Evolutionary conservation across 1,140 invertebrate species (phyloP), one percentile per base, ranked within the genome.

Genomic region (Hylyphantes graminicola): DNA sequence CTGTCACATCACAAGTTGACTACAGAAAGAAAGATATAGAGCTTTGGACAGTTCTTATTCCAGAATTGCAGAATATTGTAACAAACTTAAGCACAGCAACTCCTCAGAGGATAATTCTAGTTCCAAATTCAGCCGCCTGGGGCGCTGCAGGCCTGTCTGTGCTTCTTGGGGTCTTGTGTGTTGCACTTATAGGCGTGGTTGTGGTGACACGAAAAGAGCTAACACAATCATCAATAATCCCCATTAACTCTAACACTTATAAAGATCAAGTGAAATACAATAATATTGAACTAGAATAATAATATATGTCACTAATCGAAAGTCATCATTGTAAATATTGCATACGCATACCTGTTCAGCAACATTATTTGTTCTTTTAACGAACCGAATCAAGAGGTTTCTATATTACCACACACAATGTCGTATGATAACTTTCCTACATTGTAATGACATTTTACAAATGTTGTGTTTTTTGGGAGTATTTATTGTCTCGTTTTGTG

Each of bases 21-120:
- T 80, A 80, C 65, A 70, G 67, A 61, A 48, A 51, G 15, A 53
- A 70, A 48, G 77, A 53, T n/a, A 80, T 80, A 55, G 77, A 80
- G 19, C 59, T 80, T 59, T 80, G 77, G 77, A 80, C 53, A 7
- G 15, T 80, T 0, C 55, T 80, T 50, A 19, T 80, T 7, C 77
- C 77, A 51, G 77, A 80, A 59, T 70, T 80, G 9, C 51, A 50
- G 57, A 67, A 70, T n/a, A 55, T 54, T 50, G 53, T 35, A 35
- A 5, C 70, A n/a, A 80, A 70, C n/a, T 15, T 51, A 59, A 80
- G 63, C 19, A 48, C 35, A 54, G 21, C 55, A 6, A 5, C 11
- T 12, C 5, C 13, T 11, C n/a, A 54, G 10, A 19, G 55, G 15
- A 5, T 48, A 21, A 13, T 15, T 50, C 0, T 11, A 55, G 63